Evolutionary conservation across 2,888 invertebrate genomes (phyloP).

Genomic region (Thera obeliscata): DNA sequence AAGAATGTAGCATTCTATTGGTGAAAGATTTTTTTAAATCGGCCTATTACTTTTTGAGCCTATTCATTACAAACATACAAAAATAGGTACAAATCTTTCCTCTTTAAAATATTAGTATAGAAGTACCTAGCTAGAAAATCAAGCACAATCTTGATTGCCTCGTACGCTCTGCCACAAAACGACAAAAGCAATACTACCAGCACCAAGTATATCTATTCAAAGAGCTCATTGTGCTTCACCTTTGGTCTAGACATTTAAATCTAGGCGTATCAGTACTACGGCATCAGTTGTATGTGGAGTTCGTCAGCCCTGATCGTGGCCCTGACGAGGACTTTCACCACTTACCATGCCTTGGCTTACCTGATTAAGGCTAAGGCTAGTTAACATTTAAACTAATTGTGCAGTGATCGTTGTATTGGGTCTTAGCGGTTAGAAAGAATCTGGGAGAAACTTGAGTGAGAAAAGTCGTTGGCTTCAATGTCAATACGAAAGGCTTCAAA

Average conservation of each 20-base stretch:
- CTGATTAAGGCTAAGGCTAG: conserved; percentile 23
- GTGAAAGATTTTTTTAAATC: no score
- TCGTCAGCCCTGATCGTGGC: conserved; percentile 30
- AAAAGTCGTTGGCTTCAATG: no score
- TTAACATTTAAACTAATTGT: not conserved
- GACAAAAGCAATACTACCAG: conserved; percentile 4
- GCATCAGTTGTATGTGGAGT: conserved; percentile 32
- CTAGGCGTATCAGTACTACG: conserved; percentile 25
- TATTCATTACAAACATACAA: no score
- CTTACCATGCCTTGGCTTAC: conserved; percentile 29
- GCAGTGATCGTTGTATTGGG: not conserved
- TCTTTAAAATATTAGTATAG: no score
- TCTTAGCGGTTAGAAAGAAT: no score
- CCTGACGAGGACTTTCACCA: conserved; percentile 27
- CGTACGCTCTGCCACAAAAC: not conserved
- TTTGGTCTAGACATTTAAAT: conserved; percentile 34
- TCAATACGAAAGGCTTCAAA: no score
- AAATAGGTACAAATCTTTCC: no score
- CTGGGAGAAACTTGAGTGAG: no score
- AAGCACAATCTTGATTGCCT: not conserved
- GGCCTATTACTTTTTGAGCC: no score
- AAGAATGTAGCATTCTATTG: no score
- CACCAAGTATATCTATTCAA: not conserved
- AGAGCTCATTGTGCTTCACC: conserved; percentile 9
- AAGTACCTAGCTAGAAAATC: no score